These are phyloP conservation scores for Aphidius ervi DNA, from an alignment of 1,140 invertebrate species.

Conservation along the genomic window DNA sequence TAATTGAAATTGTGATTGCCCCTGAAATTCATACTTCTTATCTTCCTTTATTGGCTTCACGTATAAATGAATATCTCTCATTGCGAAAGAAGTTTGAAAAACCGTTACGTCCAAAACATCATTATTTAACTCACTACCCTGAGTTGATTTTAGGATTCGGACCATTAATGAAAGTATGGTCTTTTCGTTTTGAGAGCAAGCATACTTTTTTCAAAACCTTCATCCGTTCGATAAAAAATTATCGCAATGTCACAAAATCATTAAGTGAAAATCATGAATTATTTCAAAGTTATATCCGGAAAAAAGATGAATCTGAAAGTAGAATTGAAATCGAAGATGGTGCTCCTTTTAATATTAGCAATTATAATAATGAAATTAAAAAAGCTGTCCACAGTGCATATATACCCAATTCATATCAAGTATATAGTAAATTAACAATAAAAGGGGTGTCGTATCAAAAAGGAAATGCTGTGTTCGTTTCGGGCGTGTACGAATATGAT, in stretches of 20 bases:
- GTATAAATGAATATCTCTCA: slow-evolving; percentile 4
- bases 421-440: slow-evolving; percentile 16
- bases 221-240: slow-evolving; percentile 19
- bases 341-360: slow-evolving; percentile 4
- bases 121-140: slow-evolving; percentile 22
- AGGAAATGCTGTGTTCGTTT: no score
- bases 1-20: no score
- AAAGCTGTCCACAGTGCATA: slow-evolving; percentile 7
- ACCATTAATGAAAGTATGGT: slow-evolving; percentile 20
- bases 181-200: slow-evolving; percentile 25
- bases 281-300: slow-evolving; percentile 13
- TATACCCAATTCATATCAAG: neutral
- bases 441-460: slow-evolving; percentile 21
- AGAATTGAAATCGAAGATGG: slow-evolving; percentile 9
- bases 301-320: slow-evolving; percentile 3
- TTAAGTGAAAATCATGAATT: slow-evolving; percentile 16
- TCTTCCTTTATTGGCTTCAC: neutral
- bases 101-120: slow-evolving; percentile 20
- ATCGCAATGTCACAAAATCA: slow-evolving; percentile 20
- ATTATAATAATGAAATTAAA: slow-evolving; percentile 19
- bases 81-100: slow-evolving; percentile 2
- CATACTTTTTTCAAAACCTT: slow-evolving; percentile 22
- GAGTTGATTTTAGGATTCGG: slow-evolving; percentile 20
- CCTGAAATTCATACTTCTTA: slow-evolving; percentile 17
- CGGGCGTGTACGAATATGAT: no score